Base-by-base conservation (phyloP, 1,140 invertebrate genomes). In the Apis laboriosa region DNA sequence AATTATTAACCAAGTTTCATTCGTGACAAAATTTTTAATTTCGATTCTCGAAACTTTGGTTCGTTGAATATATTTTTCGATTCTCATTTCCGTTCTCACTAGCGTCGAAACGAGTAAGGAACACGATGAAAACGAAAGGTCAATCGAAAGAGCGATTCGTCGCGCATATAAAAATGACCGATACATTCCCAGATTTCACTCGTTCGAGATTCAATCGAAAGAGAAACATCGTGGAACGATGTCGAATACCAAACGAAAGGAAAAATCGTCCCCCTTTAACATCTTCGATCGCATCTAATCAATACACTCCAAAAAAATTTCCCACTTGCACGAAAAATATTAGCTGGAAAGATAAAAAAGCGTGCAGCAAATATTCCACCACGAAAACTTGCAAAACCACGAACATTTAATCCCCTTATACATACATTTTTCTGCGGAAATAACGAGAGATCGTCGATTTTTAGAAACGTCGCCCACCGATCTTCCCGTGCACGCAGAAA, bases 401-500 rank as follows among this genome's bases (percentile, higher is more conserved):
- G 5, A 43, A 0, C 34, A 43, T 43, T 43, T 43, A 7, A 34
- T 34, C 34, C 34, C 5, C 5, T n/a, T n/a, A n/a, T n/a, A n/a
- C n/a, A 3, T 17, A 3, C 28, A 19, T n/a, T 67, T 49, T 77
- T 68, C 76, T 68, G 76, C 64, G 76, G 76, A 68, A 58, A 77
- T 68, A 15, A 24, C 13, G 9, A 17, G 15, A n/a, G 11, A 34
- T 5, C 1, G 13, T 49, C 43, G 13, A 49, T 43, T 43, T 51
- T 70, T 49, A 24, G 24, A 24, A 49, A 55, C 53, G 12, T 2
- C 9, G 53, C 5, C 34, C 3, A 43, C 4, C 34, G 34, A 43
- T 5, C 34, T 43, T 43, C 34, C 3, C 34, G 34, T 34, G 34
- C 34, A 34, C 34, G 34, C 34, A 34, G 34, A 43, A 43, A 43